phyloP scores from a whole-genome alignment of 92 coral and sea anemone genomes.

The Epizoanthus rinbou region DNA sequence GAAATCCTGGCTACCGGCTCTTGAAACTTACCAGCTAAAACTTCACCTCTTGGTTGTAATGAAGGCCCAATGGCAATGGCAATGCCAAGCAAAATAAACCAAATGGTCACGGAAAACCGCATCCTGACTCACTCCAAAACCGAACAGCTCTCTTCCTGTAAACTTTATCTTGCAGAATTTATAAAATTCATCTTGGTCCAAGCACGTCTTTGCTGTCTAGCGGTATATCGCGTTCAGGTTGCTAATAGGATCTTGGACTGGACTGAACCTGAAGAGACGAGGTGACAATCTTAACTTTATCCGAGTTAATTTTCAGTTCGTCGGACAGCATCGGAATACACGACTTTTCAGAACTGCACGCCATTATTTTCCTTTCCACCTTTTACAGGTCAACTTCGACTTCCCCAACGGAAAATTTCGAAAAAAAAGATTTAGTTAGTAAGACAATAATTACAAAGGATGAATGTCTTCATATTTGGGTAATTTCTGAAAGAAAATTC shows the following conservation, averaged over 20 bases:
- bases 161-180: background rate
- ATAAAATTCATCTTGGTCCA: background rate
- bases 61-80: constrained; percentile 11
- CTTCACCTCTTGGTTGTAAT: background rate
- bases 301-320: background rate
- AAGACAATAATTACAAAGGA: background rate
- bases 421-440: background rate
- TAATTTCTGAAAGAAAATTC: background rate
- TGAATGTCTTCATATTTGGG: background rate
- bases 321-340: constrained; percentile 38
- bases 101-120: constrained; percentile 35
- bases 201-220: background rate
- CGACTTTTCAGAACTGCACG: background rate
- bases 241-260: background rate
- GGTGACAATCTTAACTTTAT: background rate
- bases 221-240: constrained; percentile 1
- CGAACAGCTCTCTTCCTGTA: background rate
- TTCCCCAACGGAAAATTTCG: too few relatives aligned
- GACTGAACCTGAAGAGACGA: background rate
- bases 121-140: constrained; percentile 7
- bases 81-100: constrained; percentile 23
- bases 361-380: too few relatives aligned
- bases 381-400: too few relatives aligned
- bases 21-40: constrained; percentile 37
- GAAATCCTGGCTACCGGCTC: background rate